These are phyloP conservation scores for Cataglyphis livida DNA, from an alignment of 2,888 invertebrate genomes.

Conservation along the genomic window DNA sequence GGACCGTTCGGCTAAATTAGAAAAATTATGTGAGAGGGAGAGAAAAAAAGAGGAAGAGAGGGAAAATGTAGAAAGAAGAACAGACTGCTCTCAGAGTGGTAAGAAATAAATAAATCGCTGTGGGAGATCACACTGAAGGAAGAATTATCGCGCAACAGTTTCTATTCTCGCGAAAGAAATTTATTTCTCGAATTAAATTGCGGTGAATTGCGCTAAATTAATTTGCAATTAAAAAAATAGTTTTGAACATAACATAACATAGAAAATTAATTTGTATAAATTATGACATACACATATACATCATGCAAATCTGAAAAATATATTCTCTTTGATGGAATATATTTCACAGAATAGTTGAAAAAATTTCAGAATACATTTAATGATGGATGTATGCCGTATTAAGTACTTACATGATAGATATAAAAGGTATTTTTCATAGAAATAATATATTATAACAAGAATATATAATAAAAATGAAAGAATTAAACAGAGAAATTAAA, in stretches of 20 bases:
- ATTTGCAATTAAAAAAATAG: background rate
- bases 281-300: background rate
- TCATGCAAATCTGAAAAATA: background rate
- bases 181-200: conserved; percentile 15
- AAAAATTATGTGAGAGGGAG: conserved; percentile 30
- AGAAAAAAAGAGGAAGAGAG: background rate
- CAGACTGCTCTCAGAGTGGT: background rate
- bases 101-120: conserved; percentile 12
- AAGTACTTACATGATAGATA: background rate
- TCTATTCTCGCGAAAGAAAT: conserved; percentile 7
- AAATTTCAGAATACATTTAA: background rate
- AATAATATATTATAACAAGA: background rate
- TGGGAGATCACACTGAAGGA: background rate
- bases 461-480: background rate
- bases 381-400: background rate
- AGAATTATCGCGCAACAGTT: conserved; percentile 6
- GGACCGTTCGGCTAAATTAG: conserved; percentile 39
- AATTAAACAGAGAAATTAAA: background rate
- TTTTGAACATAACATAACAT: background rate
- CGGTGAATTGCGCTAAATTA: background rate
- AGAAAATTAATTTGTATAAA: background rate
- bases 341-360: background rate
- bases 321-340: background rate
- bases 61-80: background rate
- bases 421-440: background rate